Evolutionary conservation across 2,113 vertebrate species (phyloP), one percentile per base, ranked within the genome.

Genomic region (Stictonetta naevosa): DNA sequence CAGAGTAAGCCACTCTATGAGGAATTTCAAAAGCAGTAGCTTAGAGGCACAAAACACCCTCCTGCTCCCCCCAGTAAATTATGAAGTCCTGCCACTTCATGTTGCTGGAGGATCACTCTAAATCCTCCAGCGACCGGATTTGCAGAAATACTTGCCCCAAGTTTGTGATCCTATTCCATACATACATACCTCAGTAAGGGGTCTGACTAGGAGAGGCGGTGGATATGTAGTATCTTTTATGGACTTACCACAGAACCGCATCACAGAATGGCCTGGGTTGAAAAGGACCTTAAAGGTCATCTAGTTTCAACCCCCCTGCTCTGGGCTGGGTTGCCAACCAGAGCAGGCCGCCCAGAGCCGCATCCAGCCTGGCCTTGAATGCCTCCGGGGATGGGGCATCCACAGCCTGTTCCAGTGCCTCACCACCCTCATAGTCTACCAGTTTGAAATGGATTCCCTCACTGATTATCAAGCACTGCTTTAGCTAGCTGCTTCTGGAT

Each of bases 61-160:
- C 38, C 38, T 38, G 38, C 38, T 38, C 38, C 38, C 38, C 38
- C 8, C 8, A 38, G 38, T 9, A 38, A 38, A 38, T 38, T 10
- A 38, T 38, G 38, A 38, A 78, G 31, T 15, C 42, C 19, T 28
- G 44, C 18, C n/a, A n/a, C 22, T 73, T 69, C 26, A 7, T 8
- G 26, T 33, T 0, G 0, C 22, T 79, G 58, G 18, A 44, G 1
- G 66, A 26, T 52, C 50, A 26, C 52, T 18, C 29, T 29, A 77
- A 92, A 50, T 25, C 58, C 6, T 38, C 34, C n/a, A 68, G 62
- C 2, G 7, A 3, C 12, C 86, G 56, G 71, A 46, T 53, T 10
- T 88, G 58, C 26, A 71, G n/a, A 68, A 90, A 34, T 56, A 66
- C 8, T 40, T 83, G 59, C 53, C 50, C 18, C 29, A 22, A 56